Evolutionary conservation across 2,113 vertebrate genomes (phyloP), one percentile per base, ranked within the genome.

Genomic region (Hylia prasina): DNA sequence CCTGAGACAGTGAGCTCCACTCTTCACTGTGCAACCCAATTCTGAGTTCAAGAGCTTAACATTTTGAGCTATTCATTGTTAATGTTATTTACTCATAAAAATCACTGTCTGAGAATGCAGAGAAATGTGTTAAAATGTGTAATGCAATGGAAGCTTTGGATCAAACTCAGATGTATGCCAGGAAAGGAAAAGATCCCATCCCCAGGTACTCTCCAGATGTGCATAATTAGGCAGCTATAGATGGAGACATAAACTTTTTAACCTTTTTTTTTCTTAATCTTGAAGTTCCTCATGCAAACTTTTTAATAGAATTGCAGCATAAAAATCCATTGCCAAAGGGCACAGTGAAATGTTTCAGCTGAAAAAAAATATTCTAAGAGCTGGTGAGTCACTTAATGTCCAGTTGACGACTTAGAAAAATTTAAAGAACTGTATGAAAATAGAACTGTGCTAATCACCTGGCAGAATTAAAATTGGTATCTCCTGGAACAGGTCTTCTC

Each of bases 61-160:
- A 85, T 90, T 96, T 78, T 83, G 65, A 92, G 61, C 86, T 82
- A 79, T 84, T 95, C 23, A 50, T 90, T 87, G 69, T 88, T 95
- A 72, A 89, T 58, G 58, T 78, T 96, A 75, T 94, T 94, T 94
- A 89, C 90, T 92, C 72, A 81, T 84, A 87, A 94, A 96, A 93
- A 92, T 96, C 82, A 90, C 88, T 93, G 94, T 77, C 87, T 94
- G 91, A 94, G 90, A 96, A 95, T 89, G 86, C 72, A 87, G 90
- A 90, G 69, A 78, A 89, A 72, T 84, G 45, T 65, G 81, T 87
- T 75, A 93, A 94, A 95, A 94, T 53, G 60, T 87, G 76, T 66
- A 89, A 87, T 69, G 82, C 61, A 83, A 69, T 78, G 86, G 86
- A 95, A 95, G 82, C 57, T 57, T 18, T 89, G 80, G 69, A 83